phyloP scores from a whole-genome alignment of 2,888 invertebrate genomes.

The Dryobotodes eremita region DNA sequence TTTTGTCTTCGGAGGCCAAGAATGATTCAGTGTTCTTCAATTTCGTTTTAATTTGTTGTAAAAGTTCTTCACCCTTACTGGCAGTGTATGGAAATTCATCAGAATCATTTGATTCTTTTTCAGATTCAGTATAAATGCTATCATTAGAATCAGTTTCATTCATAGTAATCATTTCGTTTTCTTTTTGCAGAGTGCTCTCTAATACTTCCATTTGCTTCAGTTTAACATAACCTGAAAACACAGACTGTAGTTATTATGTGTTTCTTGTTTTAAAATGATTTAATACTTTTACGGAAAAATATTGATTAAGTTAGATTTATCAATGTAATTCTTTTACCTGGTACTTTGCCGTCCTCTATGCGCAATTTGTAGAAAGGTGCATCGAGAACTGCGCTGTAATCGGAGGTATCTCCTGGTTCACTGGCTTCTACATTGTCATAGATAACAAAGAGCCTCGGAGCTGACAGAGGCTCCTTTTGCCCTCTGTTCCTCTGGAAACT shows the following conservation, averaged over 20 bases:
- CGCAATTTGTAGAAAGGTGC: constrained; percentile 92
- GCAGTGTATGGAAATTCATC: constrained; percentile 78
- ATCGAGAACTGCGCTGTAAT: constrained; percentile 91
- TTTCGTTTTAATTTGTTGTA: constrained; percentile 78
- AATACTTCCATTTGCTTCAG: constrained; percentile 89
- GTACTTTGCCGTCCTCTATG: constrained; percentile 89
- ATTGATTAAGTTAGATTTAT: not conserved
- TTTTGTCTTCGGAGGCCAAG: constrained; percentile 58
- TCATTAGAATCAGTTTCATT: constrained; percentile 78
- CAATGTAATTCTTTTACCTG: constrained; percentile 75
- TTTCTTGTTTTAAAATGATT: not conserved
- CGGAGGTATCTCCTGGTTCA: constrained; percentile 91
- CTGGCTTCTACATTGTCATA: constrained; percentile 94
- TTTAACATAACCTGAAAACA: constrained; percentile 90
- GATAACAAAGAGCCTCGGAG: constrained; percentile 92
- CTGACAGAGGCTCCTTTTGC: constrained; percentile 90
- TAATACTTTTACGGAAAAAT: not conserved
- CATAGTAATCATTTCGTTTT: constrained; percentile 69
- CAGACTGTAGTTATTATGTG: constrained; percentile 14
- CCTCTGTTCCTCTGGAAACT: constrained; percentile 85
- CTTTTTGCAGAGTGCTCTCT: constrained; percentile 83
- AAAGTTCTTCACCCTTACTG: constrained; percentile 76
- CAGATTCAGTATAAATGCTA: constrained; percentile 86
- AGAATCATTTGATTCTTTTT: constrained; percentile 85
- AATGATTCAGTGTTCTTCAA: constrained; percentile 48